phyloP scores from a whole-genome alignment of 2,888 invertebrate species.

The Dryadula phaetusa region DNA sequence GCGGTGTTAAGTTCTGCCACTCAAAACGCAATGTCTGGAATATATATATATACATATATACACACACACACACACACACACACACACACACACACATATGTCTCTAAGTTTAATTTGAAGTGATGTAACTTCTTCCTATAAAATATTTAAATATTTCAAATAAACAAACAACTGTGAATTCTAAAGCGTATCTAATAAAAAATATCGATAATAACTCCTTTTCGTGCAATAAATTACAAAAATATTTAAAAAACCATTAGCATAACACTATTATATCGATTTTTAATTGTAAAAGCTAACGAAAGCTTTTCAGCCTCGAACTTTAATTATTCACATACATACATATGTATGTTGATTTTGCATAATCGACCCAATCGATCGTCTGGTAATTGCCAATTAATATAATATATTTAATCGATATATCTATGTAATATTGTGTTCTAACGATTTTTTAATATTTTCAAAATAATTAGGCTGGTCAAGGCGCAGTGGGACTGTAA shows the following conservation, averaged over 20 bases:
- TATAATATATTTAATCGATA: not conserved
- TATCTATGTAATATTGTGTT: not conserved
- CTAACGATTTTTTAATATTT: not conserved
- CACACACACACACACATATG: no score
- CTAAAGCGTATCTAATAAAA: constrained; percentile 10
- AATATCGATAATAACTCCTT: constrained; percentile 10
- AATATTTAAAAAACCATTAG: constrained; percentile 17
- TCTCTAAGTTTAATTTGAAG: no score
- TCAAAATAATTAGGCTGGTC: no score
- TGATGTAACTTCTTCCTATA: no score
- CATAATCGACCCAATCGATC: constrained; percentile 5
- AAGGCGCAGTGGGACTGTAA: no score
- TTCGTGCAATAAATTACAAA: constrained; percentile 9
- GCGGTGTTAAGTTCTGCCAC: no score
- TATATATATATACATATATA: no score
- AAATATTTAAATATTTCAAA: not conserved
- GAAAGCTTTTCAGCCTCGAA: constrained; percentile 20
- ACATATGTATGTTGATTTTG: constrained; percentile 1
- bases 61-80: no score
- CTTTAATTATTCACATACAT: not conserved
- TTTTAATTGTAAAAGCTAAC: constrained; percentile 14
- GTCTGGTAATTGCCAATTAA: constrained; percentile 7
- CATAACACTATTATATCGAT: constrained; percentile 10
- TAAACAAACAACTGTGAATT: not conserved
- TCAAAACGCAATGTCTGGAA: no score